Evolutionary conservation across 2,888 invertebrate genomes (phyloP).

Genomic region (Dichetophora obliterata): DNA sequence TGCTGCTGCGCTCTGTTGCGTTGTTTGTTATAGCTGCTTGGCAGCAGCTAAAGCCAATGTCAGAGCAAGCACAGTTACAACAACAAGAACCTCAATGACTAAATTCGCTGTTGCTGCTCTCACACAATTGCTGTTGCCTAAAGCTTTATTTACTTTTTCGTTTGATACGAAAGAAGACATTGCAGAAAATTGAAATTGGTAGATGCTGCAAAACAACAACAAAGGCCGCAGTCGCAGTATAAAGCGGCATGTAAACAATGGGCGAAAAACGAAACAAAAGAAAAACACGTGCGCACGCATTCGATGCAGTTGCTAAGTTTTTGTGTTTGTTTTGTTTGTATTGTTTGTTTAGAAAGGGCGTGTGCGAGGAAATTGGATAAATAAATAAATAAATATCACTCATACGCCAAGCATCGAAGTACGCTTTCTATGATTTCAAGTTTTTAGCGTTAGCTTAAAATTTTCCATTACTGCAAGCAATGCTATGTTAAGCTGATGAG

Average conservation of each 20-base stretch:
- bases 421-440: not conserved
- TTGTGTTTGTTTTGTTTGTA: not conserved
- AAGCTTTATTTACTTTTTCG: no score
- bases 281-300: conserved; percentile 10
- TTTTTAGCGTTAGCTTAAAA: no score
- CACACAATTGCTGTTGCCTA: no score
- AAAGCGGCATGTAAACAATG: not conserved
- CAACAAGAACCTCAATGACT: no score
- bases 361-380: not conserved
- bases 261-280: not conserved
- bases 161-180: no score
- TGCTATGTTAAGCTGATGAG: no score
- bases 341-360: conserved; percentile 11
- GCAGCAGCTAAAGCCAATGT: no score
- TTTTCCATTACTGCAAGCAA: no score
- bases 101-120: no score
- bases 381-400: not conserved
- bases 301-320: not conserved
- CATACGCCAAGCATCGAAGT: not conserved
- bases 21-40: not conserved
- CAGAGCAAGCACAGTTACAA: no score
- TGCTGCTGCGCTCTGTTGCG: conserved; percentile 17
- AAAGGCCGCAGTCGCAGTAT: not conserved
- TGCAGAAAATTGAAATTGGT: no score
- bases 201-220: not conserved